phyloP scores from a whole-genome alignment of 2,888 invertebrate genomes.

The Alsophila aescularia region DNA sequence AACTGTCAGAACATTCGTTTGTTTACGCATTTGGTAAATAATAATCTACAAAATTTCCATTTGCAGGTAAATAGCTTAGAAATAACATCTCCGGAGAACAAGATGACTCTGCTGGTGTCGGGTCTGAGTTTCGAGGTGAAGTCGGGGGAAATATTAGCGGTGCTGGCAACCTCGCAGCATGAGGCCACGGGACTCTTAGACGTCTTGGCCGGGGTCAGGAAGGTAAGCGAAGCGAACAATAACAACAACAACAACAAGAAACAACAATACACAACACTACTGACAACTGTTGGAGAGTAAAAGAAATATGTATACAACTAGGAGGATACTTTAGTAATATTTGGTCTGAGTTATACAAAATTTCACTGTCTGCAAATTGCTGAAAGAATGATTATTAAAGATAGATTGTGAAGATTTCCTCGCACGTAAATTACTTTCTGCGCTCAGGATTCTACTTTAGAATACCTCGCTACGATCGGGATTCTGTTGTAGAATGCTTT shows the following conservation, averaged over 20 bases:
- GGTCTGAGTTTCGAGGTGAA: conserved; percentile 94
- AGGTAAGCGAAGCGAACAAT: conserved; percentile 55
- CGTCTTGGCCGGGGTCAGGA: conserved; percentile 90
- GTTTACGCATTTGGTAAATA: not conserved
- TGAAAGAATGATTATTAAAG: too few relatives aligned
- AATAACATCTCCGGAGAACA: conserved; percentile 84
- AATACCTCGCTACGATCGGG: too few relatives aligned
- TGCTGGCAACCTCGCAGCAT: conserved; percentile 94
- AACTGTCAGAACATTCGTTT: too few relatives aligned
- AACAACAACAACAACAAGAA: not conserved
- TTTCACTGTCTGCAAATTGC: too few relatives aligned
- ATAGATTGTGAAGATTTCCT: too few relatives aligned
- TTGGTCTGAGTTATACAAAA: too few relatives aligned
- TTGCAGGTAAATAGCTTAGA: conserved; percentile 86
- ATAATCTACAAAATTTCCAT: not conserved
- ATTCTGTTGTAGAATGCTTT: too few relatives aligned
- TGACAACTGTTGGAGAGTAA: too few relatives aligned
- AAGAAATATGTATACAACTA: too few relatives aligned
- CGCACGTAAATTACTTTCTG: too few relatives aligned
- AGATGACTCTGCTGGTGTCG: conserved; percentile 86
- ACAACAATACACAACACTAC: not conserved
- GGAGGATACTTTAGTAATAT: too few relatives aligned
- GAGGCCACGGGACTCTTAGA: conserved; percentile 95
- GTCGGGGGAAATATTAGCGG: conserved; percentile 95
- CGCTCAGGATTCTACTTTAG: too few relatives aligned